Evolutionary conservation across 2,888 invertebrate species (phyloP).

Genomic region (Anorthoa munda): DNA sequence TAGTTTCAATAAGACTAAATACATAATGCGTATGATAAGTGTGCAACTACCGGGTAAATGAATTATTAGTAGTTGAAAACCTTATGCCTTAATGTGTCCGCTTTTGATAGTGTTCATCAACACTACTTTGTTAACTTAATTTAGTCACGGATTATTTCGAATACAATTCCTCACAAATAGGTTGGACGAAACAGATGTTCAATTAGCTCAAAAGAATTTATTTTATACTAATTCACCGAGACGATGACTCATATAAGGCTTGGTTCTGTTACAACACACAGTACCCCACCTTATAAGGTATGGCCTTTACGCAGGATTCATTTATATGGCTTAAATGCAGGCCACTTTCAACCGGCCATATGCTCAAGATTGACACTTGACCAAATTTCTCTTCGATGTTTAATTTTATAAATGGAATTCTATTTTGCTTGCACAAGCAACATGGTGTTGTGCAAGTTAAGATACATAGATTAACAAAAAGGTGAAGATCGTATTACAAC

Average conservation of each 20-base stretch:
- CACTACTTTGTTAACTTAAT: constrained; percentile 26
- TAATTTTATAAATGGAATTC: constrained; percentile 43
- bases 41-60: constrained; percentile 16
- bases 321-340: constrained; percentile 88
- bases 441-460: constrained; percentile 50
- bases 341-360: constrained; percentile 89
- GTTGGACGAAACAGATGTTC: constrained; percentile 84
- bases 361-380: constrained; percentile 87
- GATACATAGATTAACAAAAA: constrained; percentile 53
- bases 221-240: constrained; percentile 84
- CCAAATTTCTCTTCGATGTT: constrained; percentile 83
- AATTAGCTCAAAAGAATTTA: constrained; percentile 83
- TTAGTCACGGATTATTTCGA: constrained; percentile 64
- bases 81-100: neutral
- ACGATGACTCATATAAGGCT: constrained; percentile 86
- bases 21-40: constrained; percentile 25
- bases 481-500: constrained; percentile 52
- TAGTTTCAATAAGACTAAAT: constrained; percentile 53
- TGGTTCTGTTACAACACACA: constrained; percentile 82
- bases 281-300: constrained; percentile 85
- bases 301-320: constrained; percentile 88
- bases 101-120: constrained; percentile 19
- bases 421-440: constrained; percentile 49
- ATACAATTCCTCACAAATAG: constrained; percentile 60
- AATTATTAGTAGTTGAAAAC: constrained; percentile 2